Evolutionary conservation across 2,797 vertebrate genomes (phyloP), one percentile per base, ranked within the genome.

Genomic region (Lutjanus argentimaculatus): DNA sequence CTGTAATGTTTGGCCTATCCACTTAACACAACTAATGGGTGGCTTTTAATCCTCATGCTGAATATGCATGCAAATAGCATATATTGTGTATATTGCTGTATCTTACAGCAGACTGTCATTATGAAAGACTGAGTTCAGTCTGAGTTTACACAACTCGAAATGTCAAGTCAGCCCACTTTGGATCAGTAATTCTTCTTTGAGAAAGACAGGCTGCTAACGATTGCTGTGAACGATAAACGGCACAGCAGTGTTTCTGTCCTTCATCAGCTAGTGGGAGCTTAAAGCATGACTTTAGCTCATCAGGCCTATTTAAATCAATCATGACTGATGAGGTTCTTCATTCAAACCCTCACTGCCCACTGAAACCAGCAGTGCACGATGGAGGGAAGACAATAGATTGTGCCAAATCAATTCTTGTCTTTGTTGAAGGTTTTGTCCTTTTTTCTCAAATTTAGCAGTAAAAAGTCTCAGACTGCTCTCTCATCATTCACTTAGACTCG

Each of bases 271-370:
- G 12, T 51, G 22, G 42, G 45, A 42, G 67, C 75, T 67, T 36
- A 25, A 48, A 82, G 68, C 53, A 72, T 83, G 74, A 61, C 74
- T 86, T 66, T 6, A 16, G 42, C 67, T 83, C 66, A 84, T 89
- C 65, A 66, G 52, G 70, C 42, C 65, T 8, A 55, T 79, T 80
- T 53, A 77, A 85, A 75, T 91, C 77, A 79, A 68, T 85, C 55
- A 16, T 22, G 62, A 85, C 69, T 83, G 82, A 82, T 75, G 65
- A 76, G 46, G n/a, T 21, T 45, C 45, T 40, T 77, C 43, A 58
- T 40, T 77, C 43, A 58, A 42, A 2, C 36, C 8, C n/a, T 67
- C 25, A 2, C n/a, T 46, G 51, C 40, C 55, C n/a, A 36, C 46
- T 67, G 40, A 85, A 55, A 81, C 14, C 19, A 63, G 74, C 48